Conservation (phyloP, 2,113 vertebrate species). For the Gasterosteus aculeatus region DNA sequence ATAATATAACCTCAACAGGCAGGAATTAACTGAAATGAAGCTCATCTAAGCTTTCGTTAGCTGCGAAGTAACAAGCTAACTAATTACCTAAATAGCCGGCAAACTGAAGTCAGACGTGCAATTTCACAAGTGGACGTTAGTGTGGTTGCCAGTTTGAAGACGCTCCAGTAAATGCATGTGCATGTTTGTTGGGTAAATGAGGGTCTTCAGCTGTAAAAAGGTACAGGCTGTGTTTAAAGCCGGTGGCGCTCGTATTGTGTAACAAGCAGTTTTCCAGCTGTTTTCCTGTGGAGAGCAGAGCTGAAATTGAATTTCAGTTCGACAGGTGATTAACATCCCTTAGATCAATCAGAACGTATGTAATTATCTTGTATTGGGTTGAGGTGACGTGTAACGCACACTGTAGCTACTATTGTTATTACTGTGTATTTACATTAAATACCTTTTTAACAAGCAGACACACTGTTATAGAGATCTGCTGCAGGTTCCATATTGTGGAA, state of each 20-base stretch:
- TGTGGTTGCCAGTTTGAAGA: not conserved
- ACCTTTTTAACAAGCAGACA: not conserved
- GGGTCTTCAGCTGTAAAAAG: not conserved
- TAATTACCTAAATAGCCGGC: not conserved
- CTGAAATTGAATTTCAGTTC: not conserved
- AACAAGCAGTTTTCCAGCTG: not conserved
- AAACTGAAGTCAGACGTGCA: not conserved
- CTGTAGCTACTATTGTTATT: not conserved
- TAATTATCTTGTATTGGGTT: not conserved
- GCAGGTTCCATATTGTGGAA: not conserved
- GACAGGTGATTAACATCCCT: not conserved
- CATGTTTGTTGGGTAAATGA: not conserved
- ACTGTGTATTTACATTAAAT: no score
- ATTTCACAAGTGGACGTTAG: not conserved
- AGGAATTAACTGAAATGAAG: not conserved
- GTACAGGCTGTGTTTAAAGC: not conserved
- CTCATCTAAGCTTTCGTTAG: not conserved
- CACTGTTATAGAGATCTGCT: not conserved
- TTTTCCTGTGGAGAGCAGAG: not conserved
- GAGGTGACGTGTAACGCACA: no score
- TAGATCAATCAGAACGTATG: not conserved
- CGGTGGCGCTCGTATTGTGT: not conserved
- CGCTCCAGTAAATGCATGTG: not conserved
- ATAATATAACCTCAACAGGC: not conserved
- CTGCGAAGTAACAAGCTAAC: not conserved